Conservation (phyloP, 2,113 vertebrate species). For the Triplophysa rosa region DNA sequence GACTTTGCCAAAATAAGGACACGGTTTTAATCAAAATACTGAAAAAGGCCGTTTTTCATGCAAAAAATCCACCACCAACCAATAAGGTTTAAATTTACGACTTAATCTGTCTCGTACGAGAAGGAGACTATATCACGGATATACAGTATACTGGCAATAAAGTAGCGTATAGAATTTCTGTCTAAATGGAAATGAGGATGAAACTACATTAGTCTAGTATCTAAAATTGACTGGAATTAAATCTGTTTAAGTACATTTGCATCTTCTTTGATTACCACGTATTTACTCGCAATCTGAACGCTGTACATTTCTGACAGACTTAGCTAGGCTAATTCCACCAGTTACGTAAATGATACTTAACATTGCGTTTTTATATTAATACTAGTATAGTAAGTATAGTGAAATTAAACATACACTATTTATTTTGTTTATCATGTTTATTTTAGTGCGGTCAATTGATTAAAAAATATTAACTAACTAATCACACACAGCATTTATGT, state of each 20-base stretch:
- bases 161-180: slow-evolving; percentile 9
- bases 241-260: background rate
- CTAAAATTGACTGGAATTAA: slow-evolving; percentile 25
- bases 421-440: too few species aligned
- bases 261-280: background rate
- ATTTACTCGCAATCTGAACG: slow-evolving; percentile 8
- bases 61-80: slow-evolving; percentile 2
- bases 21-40: slow-evolving; percentile 7
- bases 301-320: slow-evolving; percentile 11
- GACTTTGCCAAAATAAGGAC: slow-evolving; percentile 31
- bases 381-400: background rate
- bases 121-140: slow-evolving; percentile 8
- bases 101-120: slow-evolving; percentile 11
- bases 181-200: slow-evolving; percentile 42
- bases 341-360: background rate
- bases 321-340: background rate
- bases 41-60: background rate
- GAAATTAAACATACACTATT: background rate
- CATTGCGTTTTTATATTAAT: background rate
- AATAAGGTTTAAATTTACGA: slow-evolving; percentile 26
- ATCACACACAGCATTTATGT: too few species aligned
- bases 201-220: background rate
- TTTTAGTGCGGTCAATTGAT: too few species aligned
- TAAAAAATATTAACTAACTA: too few species aligned
- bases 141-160: background rate